Evolutionary conservation across 2,113 vertebrate genomes (phyloP), one percentile per base, ranked within the genome.

Genomic region (Oxyruncus cristatus): DNA sequence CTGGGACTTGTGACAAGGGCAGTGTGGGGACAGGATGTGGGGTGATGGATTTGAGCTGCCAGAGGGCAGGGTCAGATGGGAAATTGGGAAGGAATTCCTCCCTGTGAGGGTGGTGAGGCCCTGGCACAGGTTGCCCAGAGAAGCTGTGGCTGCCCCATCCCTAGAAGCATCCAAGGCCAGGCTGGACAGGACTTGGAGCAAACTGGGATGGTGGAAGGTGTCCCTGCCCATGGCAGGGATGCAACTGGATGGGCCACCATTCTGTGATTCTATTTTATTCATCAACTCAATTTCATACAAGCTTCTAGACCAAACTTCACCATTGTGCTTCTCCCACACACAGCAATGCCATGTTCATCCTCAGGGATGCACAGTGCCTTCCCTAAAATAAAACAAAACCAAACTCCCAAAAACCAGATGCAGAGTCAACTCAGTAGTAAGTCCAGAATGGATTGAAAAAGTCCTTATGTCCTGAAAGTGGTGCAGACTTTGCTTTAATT

Each of bases 1-100:
- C 1, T 19, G 21, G 16, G 23, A 41, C 55, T 33, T 1, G 14
- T 35, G 56, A 53, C 59, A 23, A 65, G 59, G 86, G 11, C 9
- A 12, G 26, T 1, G 27, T 0, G 33, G 47, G 63, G 63, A 20
- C 66, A 79, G 58, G 21, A 33, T 1, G 9, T 4, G 76, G 1
- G 1, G 59, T 8, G 68, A 50, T 11, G 50, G 59, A 6, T 44
- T 4, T 65, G n/a, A 18, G 8, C 42, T 58, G 67, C 1, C 67
- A 32, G 13, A 65, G 32, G 35, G 35, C 42, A 50, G 52, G 52
- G 44, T 20, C 1, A 4, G 52, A 5, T 9, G 37, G 44, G 52
- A 50, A 11, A 1, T 1, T 24, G 61, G 68, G 52, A 24, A 30
- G 37, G 37, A 52, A n/a, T 59, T 52, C 12, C 7, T 59, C 11